Evolutionary conservation across 2,113 vertebrate genomes (phyloP).

Genomic region (Spilogale gracilis): DNA sequence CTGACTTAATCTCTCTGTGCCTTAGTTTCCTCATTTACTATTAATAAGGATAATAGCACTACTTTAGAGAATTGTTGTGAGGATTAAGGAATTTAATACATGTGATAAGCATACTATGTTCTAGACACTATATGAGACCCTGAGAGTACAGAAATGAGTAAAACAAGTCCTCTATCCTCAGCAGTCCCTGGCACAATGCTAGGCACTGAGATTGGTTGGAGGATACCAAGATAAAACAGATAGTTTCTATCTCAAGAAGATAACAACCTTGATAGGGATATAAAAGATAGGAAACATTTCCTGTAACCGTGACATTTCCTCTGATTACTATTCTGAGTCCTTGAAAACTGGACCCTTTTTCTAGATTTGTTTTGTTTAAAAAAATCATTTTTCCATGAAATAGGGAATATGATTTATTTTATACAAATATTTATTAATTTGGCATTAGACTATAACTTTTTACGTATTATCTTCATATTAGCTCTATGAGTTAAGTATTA

Average conservation of each 20-base stretch:
- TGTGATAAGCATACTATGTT: not conserved
- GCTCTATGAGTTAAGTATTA: not conserved
- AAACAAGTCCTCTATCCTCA: not conserved
- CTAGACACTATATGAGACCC: not conserved
- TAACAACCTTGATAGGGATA: slow-evolving; percentile 16
- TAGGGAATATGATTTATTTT: not conserved
- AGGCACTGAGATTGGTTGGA: not conserved
- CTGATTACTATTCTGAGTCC: slow-evolving; percentile 37
- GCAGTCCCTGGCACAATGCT: not conserved
- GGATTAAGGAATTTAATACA: not conserved
- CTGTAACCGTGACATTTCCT: not conserved
- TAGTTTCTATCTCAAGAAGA: slow-evolving; percentile 30
- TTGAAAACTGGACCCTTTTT: not conserved
- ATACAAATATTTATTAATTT: slow-evolving; percentile 52
- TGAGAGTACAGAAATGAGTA: not conserved
- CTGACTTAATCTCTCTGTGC: slow-evolving; percentile 2
- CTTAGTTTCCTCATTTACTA: slow-evolving; percentile 36
- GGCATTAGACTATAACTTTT: not conserved
- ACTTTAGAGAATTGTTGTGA: not conserved
- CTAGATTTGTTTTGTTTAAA: not conserved
- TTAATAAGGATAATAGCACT: not conserved
- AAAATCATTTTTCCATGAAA: not conserved
- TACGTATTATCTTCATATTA: not conserved
- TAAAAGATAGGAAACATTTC: slow-evolving; percentile 19
- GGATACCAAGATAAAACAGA: not conserved